Conservation (phyloP, 1,140 invertebrate species). For the Drosophila ambigua region DNA sequence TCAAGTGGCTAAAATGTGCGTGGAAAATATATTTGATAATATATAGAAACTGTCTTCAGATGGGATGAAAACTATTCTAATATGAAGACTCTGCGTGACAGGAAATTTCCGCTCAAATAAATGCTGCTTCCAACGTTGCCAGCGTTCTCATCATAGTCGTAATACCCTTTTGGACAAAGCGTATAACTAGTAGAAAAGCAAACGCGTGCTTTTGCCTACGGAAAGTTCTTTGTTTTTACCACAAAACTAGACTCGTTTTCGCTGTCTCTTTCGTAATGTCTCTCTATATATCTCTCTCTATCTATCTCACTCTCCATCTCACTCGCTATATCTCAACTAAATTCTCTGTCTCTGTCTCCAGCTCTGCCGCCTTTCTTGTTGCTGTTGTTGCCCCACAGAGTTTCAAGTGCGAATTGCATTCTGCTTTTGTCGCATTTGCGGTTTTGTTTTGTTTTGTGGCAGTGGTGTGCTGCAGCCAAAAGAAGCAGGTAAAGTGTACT, state of each 20-base stretch:
- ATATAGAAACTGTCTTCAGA: too few species aligned
- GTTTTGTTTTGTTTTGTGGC: conserved; percentile 61
- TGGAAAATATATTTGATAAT: too few species aligned
- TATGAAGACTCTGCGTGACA: too few species aligned
- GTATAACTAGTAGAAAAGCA: conserved; percentile 41
- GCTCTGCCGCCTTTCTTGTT: conserved; percentile 11
- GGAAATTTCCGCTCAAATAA: not conserved
- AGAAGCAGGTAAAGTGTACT: conserved; percentile 46
- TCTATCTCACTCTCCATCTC: not conserved
- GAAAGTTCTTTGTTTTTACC: conserved; percentile 40
- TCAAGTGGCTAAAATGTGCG: too few species aligned
- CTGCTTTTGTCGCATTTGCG: conserved; percentile 80
- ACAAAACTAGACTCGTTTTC: conserved; percentile 43
- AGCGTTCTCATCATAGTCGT: too few species aligned
- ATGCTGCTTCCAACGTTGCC: not conserved
- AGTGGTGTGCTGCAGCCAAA: not conserved
- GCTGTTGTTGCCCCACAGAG: conserved; percentile 41
- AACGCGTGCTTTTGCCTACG: conserved; percentile 45
- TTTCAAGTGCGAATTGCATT: conserved; percentile 81
- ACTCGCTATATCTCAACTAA: conserved; percentile 6
- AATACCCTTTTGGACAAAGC: not conserved
- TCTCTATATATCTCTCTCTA: conserved; percentile 2
- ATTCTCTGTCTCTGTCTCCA: conserved; percentile 3
- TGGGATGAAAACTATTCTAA: too few species aligned
- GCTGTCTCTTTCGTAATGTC: conserved; percentile 6